These are phyloP conservation scores for Bombyx huttoni DNA, from an alignment of 2,888 invertebrate species.

Conservation along the genomic window DNA sequence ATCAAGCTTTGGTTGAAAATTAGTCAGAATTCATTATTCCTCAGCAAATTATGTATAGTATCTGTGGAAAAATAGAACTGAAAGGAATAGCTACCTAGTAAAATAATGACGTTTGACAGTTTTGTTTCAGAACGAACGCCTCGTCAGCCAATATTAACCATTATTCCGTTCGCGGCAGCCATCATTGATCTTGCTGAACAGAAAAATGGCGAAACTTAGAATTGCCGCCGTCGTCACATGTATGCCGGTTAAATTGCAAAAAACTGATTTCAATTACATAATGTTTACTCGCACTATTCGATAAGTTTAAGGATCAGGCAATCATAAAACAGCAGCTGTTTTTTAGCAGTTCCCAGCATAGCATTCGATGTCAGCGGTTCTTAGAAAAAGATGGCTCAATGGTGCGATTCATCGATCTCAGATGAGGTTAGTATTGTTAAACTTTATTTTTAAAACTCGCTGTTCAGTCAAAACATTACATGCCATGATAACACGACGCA, in stretches of 20 bases:
- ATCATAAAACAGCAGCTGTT: constrained; percentile 1
- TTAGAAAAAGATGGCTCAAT: constrained; percentile 54
- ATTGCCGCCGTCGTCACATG: constrained; percentile 4
- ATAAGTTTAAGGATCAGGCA: too few relatives aligned
- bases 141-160: constrained; percentile 3
- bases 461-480: too few relatives aligned
- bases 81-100: too few relatives aligned
- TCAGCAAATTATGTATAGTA: too few relatives aligned
- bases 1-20: too few relatives aligned
- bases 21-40: too few relatives aligned
- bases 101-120: too few relatives aligned
- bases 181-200: constrained; percentile 4
- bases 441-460: neutral
- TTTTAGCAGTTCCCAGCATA: too few relatives aligned
- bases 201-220: constrained; percentile 5
- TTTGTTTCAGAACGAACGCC: constrained; percentile 2
- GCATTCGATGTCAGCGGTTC: constrained; percentile 7
- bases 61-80: too few relatives aligned
- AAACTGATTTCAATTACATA: neutral
- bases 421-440: constrained; percentile 47
- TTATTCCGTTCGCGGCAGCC: constrained; percentile 1
- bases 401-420: constrained; percentile 43
- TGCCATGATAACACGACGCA: too few relatives aligned
- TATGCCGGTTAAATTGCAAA: constrained; percentile 1
- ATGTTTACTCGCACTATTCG: too few relatives aligned